A percentile compares a stretch with the other conserved stretches of the same genome.
Conservation (phyloP, 53 echinoderm and acorn worm genomes). For the Echinometra lucunter region DNA sequence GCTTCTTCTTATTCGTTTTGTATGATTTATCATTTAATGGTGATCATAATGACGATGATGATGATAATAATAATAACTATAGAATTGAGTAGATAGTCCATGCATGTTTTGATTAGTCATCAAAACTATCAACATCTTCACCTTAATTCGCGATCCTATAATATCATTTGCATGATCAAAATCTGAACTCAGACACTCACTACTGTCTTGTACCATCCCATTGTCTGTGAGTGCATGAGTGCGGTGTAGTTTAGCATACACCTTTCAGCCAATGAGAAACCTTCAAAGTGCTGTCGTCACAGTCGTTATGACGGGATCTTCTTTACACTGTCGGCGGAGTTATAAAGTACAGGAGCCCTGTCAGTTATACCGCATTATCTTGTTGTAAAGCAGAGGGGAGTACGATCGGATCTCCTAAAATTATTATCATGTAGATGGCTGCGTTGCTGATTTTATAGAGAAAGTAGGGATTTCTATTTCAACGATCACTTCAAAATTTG, state of each 20-base stretch:
- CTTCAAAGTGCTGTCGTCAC: slow-evolving; percentile 23
- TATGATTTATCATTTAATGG: too few relatives aligned
- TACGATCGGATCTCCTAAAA: background rate
- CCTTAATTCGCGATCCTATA: too few relatives aligned
- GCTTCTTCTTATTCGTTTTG: too few relatives aligned
- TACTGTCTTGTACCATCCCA: background rate
- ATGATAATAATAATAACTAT: too few relatives aligned
- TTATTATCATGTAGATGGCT: background rate
- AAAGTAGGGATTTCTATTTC: background rate
- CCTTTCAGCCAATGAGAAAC: slow-evolving; percentile 27
- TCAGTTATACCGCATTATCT: slow-evolving; percentile 27
- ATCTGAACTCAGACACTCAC: background rate
- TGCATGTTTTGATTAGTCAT: too few relatives aligned
- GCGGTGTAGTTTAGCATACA: background rate
- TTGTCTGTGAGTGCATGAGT: background rate
- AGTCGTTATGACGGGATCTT: slow-evolving; percentile 26
- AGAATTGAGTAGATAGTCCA: too few relatives aligned
- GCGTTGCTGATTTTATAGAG: background rate
- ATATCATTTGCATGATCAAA: background rate
- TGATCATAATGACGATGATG: too few relatives aligned
- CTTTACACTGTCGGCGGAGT: background rate
- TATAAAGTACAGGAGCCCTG: slow-evolving; percentile 47
- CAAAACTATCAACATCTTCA: too few relatives aligned
- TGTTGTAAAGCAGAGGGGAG: too few relatives aligned
- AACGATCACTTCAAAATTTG: background rate